Evolutionary conservation across 2,888 invertebrate genomes (phyloP), one percentile per base, ranked within the genome.

Genomic region (Andrena praecox): DNA sequence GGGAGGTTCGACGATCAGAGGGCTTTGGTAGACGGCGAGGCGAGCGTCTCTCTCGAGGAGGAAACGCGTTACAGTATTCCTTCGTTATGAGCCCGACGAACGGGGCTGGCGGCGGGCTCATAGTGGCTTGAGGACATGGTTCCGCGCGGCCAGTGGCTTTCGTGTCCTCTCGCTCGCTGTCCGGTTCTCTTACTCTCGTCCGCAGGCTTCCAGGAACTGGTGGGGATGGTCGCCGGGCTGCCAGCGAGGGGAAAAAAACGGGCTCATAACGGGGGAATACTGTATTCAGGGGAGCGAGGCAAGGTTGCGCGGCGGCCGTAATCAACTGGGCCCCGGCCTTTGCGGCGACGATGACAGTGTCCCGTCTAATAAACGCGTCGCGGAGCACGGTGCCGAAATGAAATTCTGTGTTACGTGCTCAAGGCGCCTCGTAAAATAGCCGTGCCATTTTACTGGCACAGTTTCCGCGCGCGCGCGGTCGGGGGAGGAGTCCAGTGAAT

Each of bases 371-470:
- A 77, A 73, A 29, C 35, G 62, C 62, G 64, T 20, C 66, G 64
- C 59, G 77, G 82, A 77, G 77, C 70, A 63, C 77, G 35, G 64
- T 77, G 62, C 16, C 77, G 77, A 89, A 87, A 89, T 84, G 80
- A 86, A 91, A 88, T 89, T 87, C 85, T 67, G 79, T 80, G 84
- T 74, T 80, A 67, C 77, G 70, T 82, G 88, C 87, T 90, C 92
- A 90, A 90, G 92, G 91, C 82, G 86, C 82, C 87, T 89, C 91
- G 90, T 91, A 87, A 92, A 92, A 92, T 91, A 91, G 90, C 89
- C 82, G 91, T 82, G 88, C 89, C 87, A 89, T 91, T 92, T 91
- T 87, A 80, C 90, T 92, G 92, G 91, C 93, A 93, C 92, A 89
- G 87, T 91, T 93, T 86, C 82, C 10, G 77, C 84, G 81, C 75